A percentile compares a stretch with the other conserved stretches of the same genome.
Conservation (phyloP, 35 echinoderm and acorn worm species). For the Chiridota heheva region DNA sequence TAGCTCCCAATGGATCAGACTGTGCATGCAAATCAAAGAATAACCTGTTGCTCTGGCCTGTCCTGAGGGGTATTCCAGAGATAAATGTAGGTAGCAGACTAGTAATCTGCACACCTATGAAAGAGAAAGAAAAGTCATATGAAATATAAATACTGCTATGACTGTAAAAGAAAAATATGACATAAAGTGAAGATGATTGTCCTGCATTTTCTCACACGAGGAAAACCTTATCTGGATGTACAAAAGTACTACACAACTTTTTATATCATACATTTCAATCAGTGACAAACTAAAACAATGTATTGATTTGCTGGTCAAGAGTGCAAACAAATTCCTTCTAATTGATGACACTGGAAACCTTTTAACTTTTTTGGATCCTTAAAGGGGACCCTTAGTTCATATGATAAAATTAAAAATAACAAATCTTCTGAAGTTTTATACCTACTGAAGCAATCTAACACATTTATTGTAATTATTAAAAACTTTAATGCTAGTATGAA, state of each 20-base stretch:
- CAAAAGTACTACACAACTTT: neutral
- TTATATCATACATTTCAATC: neutral
- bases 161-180: neutral
- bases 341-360: too few relatives aligned
- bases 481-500: too few relatives aligned
- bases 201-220: neutral
- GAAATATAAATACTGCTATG: neutral
- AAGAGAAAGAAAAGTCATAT: neutral
- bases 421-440: too few relatives aligned
- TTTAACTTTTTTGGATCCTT: too few relatives aligned
- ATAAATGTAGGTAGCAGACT: constrained; percentile 10
- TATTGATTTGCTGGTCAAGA: too few relatives aligned
- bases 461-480: too few relatives aligned
- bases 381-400: too few relatives aligned
- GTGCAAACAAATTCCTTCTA: too few relatives aligned
- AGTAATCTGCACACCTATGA: constrained; percentile 72
- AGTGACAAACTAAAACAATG: too few relatives aligned
- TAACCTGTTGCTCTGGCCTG: constrained; percentile 27
- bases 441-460: too few relatives aligned
- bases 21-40: constrained; percentile 59
- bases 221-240: neutral
- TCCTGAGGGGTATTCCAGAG: constrained; percentile 1
- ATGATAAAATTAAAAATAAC: too few relatives aligned
- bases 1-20: constrained; percentile 43
- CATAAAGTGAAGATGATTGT: neutral